These are phyloP conservation scores for Salvelinus alpinus DNA, from an alignment of 2,113 vertebrate genomes.

Conservation along the genomic window DNA sequence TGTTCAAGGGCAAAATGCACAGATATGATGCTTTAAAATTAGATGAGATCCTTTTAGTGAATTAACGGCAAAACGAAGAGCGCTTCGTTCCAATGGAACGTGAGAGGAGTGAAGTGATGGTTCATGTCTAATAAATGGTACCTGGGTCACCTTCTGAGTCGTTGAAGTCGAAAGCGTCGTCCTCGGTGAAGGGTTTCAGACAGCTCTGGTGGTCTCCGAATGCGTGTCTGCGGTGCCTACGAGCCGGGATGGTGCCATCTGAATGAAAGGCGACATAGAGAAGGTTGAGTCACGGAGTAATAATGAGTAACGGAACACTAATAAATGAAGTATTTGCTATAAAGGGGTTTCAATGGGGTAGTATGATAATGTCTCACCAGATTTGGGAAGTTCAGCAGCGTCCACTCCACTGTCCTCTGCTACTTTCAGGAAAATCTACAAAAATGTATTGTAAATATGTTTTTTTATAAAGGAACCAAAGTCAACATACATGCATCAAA, in stretches of 20 bases:
- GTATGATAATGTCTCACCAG: slow-evolving; percentile 75
- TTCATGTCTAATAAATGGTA: slow-evolving; percentile 53
- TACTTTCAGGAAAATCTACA: slow-evolving; percentile 97
- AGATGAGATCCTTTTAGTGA: too few relatives aligned
- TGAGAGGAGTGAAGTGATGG: background rate
- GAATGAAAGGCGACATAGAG: slow-evolving; percentile 9
- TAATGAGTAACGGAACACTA: background rate
- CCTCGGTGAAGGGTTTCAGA: slow-evolving; percentile 93
- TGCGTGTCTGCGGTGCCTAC: slow-evolving; percentile 84
- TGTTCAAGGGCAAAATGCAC: too few relatives aligned
- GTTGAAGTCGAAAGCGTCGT: slow-evolving; percentile 88
- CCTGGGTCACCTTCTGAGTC: slow-evolving; percentile 95
- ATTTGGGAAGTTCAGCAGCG: slow-evolving; percentile 80
- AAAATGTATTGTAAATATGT: background rate
- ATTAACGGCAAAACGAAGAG: too few relatives aligned
- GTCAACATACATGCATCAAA: background rate
- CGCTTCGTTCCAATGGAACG: too few relatives aligned
- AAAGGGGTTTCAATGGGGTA: background rate
- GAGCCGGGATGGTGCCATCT: slow-evolving; percentile 91
- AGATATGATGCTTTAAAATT: too few relatives aligned
- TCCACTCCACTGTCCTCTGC: slow-evolving; percentile 95
- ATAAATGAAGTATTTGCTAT: background rate
- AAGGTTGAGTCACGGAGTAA: background rate
- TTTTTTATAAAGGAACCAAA: background rate
- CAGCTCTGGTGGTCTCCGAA: slow-evolving; percentile 98